phyloP scores from a whole-genome alignment of 2,888 invertebrate species.

The Pyralis farinalis region DNA sequence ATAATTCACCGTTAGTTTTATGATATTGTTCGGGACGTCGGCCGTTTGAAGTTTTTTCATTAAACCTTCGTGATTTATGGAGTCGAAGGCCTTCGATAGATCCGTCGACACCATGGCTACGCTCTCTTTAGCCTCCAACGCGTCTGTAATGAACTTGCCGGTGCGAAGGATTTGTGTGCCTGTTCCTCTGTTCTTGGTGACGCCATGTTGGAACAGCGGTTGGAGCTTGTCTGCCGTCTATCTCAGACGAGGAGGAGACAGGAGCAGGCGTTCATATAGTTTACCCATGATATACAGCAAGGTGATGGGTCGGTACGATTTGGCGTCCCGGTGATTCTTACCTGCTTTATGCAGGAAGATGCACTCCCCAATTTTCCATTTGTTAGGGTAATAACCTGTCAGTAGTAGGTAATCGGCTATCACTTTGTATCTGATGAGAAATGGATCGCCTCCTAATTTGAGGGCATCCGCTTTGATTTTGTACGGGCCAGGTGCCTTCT shows the following conservation, averaged over 20 bases:
- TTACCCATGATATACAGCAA: slow-evolving; percentile 15
- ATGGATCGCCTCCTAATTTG: not conserved
- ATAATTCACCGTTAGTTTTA: not conserved
- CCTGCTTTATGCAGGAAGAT: slow-evolving; percentile 13
- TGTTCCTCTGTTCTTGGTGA: not conserved
- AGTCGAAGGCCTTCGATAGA: slow-evolving; percentile 12
- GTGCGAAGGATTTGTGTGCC: slow-evolving; percentile 5
- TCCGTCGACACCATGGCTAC: slow-evolving; percentile 12
- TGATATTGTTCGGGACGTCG: not conserved
- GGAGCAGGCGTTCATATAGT: slow-evolving; percentile 10
- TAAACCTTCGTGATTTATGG: slow-evolving; percentile 7
- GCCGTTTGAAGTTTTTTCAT: not conserved
- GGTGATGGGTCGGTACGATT: slow-evolving; percentile 14
- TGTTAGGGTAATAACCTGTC: slow-evolving; percentile 11
- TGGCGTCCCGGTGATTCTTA: slow-evolving; percentile 9
- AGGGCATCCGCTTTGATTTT: slow-evolving; percentile 1
- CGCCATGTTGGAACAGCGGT: slow-evolving; percentile 3
- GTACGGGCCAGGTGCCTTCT: too few relatives aligned
- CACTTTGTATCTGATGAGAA: not conserved
- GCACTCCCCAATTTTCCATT: slow-evolving; percentile 11
- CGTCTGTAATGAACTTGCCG: not conserved
- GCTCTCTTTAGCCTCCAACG: not conserved
- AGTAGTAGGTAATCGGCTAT: slow-evolving; percentile 5
- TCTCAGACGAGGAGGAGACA: not conserved
- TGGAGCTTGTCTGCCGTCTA: not conserved